Evolutionary conservation across 2,888 invertebrate species (phyloP).

Genomic region (Zaprionus lineosus): DNA sequence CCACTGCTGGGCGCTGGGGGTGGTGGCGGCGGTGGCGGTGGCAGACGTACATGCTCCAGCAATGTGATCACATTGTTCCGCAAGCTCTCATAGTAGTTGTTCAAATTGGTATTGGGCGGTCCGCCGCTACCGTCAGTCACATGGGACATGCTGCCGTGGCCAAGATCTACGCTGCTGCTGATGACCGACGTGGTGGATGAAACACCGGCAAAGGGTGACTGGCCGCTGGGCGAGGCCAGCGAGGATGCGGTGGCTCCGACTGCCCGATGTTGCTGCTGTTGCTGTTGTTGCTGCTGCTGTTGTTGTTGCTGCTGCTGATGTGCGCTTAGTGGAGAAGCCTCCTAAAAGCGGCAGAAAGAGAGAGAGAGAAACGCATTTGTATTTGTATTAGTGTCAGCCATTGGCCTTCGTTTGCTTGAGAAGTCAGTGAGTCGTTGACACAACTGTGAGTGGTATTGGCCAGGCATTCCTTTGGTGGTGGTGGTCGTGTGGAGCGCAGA

Average conservation of each 20-base stretch:
- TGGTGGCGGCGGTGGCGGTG: slow-evolving; percentile 82
- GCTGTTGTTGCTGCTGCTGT: slow-evolving; percentile 64
- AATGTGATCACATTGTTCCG: slow-evolving; percentile 95
- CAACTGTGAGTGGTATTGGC: not conserved
- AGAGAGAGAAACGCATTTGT: slow-evolving; percentile 3
- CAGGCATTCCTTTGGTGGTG: not conserved
- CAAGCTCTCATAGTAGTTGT: slow-evolving; percentile 96
- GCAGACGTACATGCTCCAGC: slow-evolving; percentile 94
- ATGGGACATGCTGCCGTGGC: slow-evolving; percentile 39
- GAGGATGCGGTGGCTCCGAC: slow-evolving; percentile 27
- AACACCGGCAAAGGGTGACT: slow-evolving; percentile 68
- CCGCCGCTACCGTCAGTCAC: slow-evolving; percentile 33
- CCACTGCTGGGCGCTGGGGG: slow-evolving; percentile 23
- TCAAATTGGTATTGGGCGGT: slow-evolving; percentile 86
- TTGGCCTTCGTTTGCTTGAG: slow-evolving; percentile 30
- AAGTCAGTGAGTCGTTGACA: not conserved
- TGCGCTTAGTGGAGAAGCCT: slow-evolving; percentile 81
- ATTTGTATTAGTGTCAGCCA: slow-evolving; percentile 24
- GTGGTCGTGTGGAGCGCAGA: not conserved
- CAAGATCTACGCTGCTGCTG: slow-evolving; percentile 29
- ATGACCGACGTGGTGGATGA: slow-evolving; percentile 60
- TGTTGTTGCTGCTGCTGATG: slow-evolving; percentile 74
- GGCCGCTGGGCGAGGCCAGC: slow-evolving; percentile 64
- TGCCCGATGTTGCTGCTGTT: slow-evolving; percentile 43
- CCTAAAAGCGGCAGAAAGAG: slow-evolving; percentile 54